Evolutionary conservation across 2,113 vertebrate genomes (phyloP).

Genomic region (Solenodon paradoxus): DNA sequence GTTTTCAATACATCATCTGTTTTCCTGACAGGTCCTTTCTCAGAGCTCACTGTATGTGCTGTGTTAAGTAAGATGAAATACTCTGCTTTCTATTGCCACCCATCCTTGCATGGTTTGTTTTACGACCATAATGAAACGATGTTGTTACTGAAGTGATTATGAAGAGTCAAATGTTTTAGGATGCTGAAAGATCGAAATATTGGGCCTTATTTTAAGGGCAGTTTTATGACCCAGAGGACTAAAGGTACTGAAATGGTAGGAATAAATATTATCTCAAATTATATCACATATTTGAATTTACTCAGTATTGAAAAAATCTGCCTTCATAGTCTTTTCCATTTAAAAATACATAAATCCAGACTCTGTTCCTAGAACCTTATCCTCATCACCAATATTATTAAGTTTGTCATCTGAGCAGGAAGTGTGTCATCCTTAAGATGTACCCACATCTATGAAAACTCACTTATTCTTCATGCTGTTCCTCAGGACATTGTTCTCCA

Average conservation of each 20-base stretch:
- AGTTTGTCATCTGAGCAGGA: neutral
- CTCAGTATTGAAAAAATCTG: neutral
- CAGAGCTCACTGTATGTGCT: neutral
- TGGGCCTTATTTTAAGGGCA: neutral
- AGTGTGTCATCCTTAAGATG: neutral
- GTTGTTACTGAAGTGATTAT: neutral
- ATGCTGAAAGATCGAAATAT: neutral
- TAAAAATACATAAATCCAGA: neutral
- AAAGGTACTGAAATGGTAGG: neutral
- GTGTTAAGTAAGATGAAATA: constrained; percentile 19
- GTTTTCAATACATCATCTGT: neutral
- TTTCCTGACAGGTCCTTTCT: constrained; percentile 14
- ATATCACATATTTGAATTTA: neutral
- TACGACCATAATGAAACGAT: constrained; percentile 16
- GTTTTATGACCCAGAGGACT: neutral
- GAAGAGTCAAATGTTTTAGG: neutral
- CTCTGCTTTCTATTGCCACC: neutral
- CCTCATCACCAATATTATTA: neutral
- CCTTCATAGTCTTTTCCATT: neutral
- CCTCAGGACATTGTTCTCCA: neutral
- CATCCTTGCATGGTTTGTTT: constrained; percentile 4
- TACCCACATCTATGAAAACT: neutral
- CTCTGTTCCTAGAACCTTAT: neutral
- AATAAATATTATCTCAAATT: neutral
- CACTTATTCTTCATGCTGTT: neutral